Evolutionary conservation across 2,113 vertebrate genomes (phyloP).

Genomic region (Pangasianodon hypophthalmus): DNA sequence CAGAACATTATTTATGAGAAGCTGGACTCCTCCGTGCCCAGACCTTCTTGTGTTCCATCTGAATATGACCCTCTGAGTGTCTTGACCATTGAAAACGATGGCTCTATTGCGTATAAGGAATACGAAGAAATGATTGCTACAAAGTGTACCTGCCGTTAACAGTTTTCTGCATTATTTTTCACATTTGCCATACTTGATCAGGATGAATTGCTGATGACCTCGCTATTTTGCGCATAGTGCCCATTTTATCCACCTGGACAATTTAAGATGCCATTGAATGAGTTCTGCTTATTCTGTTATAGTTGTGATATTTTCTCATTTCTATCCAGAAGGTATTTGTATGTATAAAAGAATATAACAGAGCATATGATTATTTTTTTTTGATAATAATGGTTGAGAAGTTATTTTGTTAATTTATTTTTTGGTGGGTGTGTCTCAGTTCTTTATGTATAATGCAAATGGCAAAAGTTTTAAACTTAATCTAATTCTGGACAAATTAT

Average conservation of each 20-base stretch:
- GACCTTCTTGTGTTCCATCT: constrained; percentile 89
- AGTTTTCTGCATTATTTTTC: constrained; percentile 29
- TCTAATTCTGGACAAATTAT: constrained; percentile 70
- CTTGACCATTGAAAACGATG: constrained; percentile 85
- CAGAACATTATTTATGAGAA: constrained; percentile 92
- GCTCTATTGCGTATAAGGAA: constrained; percentile 90
- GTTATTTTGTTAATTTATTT: constrained; percentile 71
- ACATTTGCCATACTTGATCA: constrained; percentile 36
- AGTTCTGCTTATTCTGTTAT: constrained; percentile 59
- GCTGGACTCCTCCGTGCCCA: constrained; percentile 82
- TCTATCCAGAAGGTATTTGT: constrained; percentile 43
- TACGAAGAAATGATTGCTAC: constrained; percentile 95
- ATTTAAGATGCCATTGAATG: constrained; percentile 52
- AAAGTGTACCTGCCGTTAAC: constrained; percentile 88
- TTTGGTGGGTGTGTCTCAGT: constrained; percentile 63
- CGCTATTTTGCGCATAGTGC: neutral
- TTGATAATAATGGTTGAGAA: constrained; percentile 53
- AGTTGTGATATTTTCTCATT: constrained; percentile 40
- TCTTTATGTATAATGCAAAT: constrained; percentile 63
- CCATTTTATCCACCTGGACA: constrained; percentile 60
- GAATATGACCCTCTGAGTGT: constrained; percentile 89
- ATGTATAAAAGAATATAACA: constrained; percentile 36
- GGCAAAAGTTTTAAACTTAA: constrained; percentile 65
- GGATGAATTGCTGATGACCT: constrained; percentile 30
- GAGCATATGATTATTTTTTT: constrained; percentile 58